Percentiles rank a stretch among this genome's conserved stretches.
Conservation (phyloP, 1,140 invertebrate species). For the Idris sp. region DNA sequence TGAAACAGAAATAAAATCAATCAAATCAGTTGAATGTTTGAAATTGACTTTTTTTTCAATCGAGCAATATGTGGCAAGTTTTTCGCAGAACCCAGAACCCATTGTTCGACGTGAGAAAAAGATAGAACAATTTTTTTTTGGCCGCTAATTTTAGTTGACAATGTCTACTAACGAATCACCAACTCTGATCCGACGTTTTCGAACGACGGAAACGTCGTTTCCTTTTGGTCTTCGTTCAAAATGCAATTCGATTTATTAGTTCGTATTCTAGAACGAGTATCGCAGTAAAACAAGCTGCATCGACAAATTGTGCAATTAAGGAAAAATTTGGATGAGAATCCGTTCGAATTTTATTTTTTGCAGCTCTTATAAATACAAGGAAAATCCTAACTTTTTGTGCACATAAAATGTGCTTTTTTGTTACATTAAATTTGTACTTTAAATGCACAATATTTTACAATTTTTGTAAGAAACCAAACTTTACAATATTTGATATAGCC, state of each 20-base stretch:
- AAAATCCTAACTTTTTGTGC: too few species aligned
- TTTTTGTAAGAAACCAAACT: too few species aligned
- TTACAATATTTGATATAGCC: too few species aligned
- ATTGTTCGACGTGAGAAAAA: constrained; percentile 63
- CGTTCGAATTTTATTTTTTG: too few species aligned
- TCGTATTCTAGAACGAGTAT: constrained; percentile 50
- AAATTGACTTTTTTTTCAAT: constrained; percentile 22
- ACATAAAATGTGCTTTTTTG: too few species aligned
- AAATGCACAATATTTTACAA: too few species aligned
- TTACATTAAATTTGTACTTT: too few species aligned
- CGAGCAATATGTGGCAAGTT: constrained; percentile 34
- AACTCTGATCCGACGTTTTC: constrained; percentile 56
- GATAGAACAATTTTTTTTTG: constrained; percentile 64
- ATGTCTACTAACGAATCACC: constrained; percentile 70
- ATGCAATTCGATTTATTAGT: constrained; percentile 64
- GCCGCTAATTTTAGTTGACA: constrained; percentile 67
- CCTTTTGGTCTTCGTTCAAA: constrained; percentile 53
- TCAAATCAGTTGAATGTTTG: constrained; percentile 33
- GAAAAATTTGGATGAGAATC: constrained; percentile 37
- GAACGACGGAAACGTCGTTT: constrained; percentile 61
- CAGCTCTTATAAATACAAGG: too few species aligned
- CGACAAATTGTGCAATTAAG: constrained; percentile 60
- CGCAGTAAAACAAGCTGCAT: constrained; percentile 42
- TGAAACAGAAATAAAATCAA: constrained; percentile 69
- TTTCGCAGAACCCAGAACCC: constrained; percentile 28